These are phyloP conservation scores for Opisthograptis luteolata DNA, from an alignment of 2,888 invertebrate genomes.

Conservation along the genomic window DNA sequence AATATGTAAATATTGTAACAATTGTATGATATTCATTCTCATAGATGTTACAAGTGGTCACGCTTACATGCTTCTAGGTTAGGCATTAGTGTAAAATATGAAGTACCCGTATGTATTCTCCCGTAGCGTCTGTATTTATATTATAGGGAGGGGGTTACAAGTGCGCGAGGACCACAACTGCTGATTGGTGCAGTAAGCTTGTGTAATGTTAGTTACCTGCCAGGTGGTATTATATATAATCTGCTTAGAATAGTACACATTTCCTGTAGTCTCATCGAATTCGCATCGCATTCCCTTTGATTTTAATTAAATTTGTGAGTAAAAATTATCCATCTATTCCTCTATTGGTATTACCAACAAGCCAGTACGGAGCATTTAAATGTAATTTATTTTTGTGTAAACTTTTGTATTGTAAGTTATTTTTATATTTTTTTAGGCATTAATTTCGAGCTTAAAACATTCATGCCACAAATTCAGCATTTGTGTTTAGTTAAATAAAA, in stretches of 20 bases:
- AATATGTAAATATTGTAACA: conserved; percentile 50
- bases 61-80: conserved; percentile 5
- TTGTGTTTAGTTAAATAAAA: too few species aligned
- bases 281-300: conserved; percentile 15
- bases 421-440: conserved; percentile 1
- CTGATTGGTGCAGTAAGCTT: conserved; percentile 9
- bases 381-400: conserved; percentile 34
- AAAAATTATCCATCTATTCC: too few species aligned
- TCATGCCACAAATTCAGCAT: too few species aligned
- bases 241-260: background rate
- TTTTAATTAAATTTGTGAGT: background rate
- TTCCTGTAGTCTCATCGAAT: background rate
- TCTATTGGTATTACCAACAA: conserved; percentile 4
- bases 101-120: background rate
- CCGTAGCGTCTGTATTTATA: background rate
- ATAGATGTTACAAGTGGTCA: conserved; percentile 8
- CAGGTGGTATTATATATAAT: background rate
- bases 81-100: background rate
- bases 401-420: conserved; percentile 23
- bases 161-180: conserved; percentile 16
- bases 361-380: conserved; percentile 48
- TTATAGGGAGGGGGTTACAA: background rate
- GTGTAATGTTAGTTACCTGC: background rate
- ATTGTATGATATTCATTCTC: conserved; percentile 23
- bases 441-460: background rate